A percentile compares a stretch with the other conserved stretches of the same genome.
phyloP scores from a whole-genome alignment of 2,888 invertebrate species.

The Mimumesa dahlbomi region DNA sequence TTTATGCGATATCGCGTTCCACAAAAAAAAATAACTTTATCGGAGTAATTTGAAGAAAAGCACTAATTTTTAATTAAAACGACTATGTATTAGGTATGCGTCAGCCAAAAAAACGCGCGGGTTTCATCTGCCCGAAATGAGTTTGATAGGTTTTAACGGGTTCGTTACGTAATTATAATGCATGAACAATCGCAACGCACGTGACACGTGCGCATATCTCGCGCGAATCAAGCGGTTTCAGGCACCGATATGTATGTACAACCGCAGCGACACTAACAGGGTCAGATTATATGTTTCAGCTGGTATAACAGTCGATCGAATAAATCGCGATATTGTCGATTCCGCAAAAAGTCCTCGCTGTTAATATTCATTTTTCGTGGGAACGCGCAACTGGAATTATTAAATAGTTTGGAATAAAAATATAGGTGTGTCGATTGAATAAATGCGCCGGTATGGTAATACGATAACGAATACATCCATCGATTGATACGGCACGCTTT shows the following conservation, averaged over 20 bases:
- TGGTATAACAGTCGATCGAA: constrained; percentile 6
- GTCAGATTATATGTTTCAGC: constrained; percentile 21
- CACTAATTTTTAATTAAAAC: too few species aligned
- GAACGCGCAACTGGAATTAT: neutral
- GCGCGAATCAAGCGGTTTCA: constrained; percentile 33
- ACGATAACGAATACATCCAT: neutral
- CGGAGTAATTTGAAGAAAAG: too few species aligned
- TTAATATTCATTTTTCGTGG: too few species aligned
- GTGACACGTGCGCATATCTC: constrained; percentile 36
- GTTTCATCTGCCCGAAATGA: constrained; percentile 29
- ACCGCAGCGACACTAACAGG: constrained; percentile 22
- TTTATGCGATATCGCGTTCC: too few species aligned
- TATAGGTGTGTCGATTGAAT: too few species aligned
- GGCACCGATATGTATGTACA: constrained; percentile 4
- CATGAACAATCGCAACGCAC: constrained; percentile 32
- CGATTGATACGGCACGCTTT: too few species aligned
- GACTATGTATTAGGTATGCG: too few species aligned
- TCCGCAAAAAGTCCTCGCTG: too few species aligned
- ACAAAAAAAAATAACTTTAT: too few species aligned
- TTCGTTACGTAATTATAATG: constrained; percentile 32
- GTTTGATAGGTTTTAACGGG: constrained; percentile 39
- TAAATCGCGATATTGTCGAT: constrained; percentile 11
- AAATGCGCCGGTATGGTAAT: too few species aligned
- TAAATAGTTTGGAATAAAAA: neutral
- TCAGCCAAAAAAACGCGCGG: constrained; percentile 5